A percentile compares a stretch with the other conserved stretches of the same genome.
Conservation (phyloP, 2,797 vertebrate species). For the Sebastes iracundus region DNA sequence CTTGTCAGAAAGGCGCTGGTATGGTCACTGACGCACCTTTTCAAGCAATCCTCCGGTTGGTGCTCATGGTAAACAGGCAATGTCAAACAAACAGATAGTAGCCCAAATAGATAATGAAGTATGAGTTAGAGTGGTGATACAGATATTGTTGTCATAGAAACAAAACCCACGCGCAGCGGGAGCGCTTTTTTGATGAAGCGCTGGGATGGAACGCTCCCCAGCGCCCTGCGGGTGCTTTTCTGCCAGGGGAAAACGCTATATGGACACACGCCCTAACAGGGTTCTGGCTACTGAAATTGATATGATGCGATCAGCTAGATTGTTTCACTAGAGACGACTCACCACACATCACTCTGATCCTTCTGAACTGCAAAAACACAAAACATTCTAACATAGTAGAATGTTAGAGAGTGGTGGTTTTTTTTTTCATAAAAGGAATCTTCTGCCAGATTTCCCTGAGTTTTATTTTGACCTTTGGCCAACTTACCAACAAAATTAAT, state of each 20-base stretch:
- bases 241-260: background rate
- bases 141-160: background rate
- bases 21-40: background rate
- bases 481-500: background rate
- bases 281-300: background rate
- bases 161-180: background rate
- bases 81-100: background rate
- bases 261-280: background rate
- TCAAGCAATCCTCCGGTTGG: background rate
- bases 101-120: background rate
- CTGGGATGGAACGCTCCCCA: background rate
- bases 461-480: conserved; percentile 2
- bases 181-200: background rate
- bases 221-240: background rate
- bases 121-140: background rate
- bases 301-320: background rate
- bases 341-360: background rate
- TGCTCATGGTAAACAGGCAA: background rate
- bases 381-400: background rate
- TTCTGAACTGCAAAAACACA: background rate
- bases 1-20: background rate
- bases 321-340: background rate
- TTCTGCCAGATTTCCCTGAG: background rate
- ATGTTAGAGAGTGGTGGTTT: background rate
- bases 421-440: background rate